Base-by-base conservation (phyloP, 2,797 vertebrate genomes). In the Squalus acanthias region DNA sequence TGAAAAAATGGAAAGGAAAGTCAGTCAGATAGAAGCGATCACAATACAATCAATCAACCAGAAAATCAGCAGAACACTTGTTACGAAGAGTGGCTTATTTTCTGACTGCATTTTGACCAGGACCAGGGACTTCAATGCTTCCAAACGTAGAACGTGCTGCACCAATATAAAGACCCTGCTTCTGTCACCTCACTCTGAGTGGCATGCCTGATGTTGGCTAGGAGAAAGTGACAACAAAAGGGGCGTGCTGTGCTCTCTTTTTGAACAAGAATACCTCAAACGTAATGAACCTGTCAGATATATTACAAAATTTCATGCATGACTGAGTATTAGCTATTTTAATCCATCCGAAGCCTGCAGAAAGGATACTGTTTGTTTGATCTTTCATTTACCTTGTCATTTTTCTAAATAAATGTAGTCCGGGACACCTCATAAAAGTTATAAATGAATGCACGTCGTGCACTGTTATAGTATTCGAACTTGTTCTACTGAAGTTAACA, bases 281-380 rank as follows among this genome's bases (percentile, higher is more conserved):
- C 10, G 91, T 67, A 93, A 93, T 67, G 91, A 93, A 93, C 20
- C 91, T 93, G 91, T 93, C 91, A 93, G 91, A 93, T 65, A 93
- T 93, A 93, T 93, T 93, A 69, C 91, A 33, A 93, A 69, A 67
- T 69, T 39, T 93, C 63, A 93, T 67, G 91, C 91, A 93, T 69
- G 63, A 69, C 91, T 69, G 91, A 93, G 39, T 93, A 93, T 93
- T 93, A 93, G 91, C n/a, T 65, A 69, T 93, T 67, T 69, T 93
- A 93, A 93, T 93, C 65, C 91, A 93, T 46, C 70, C 50, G 53
- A 46, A 74, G 39, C 69, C 69, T 74, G 94, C 94, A 74, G 6
- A 76, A 74, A 29, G n/a, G 46, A 72, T 95, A 95, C 69, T 57
- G 69, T 95, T 95, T 74, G 67, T 74, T 72, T 74, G 69, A 72